Conservation (phyloP, 2,797 vertebrate species). For the Artibeus jamaicensis region DNA sequence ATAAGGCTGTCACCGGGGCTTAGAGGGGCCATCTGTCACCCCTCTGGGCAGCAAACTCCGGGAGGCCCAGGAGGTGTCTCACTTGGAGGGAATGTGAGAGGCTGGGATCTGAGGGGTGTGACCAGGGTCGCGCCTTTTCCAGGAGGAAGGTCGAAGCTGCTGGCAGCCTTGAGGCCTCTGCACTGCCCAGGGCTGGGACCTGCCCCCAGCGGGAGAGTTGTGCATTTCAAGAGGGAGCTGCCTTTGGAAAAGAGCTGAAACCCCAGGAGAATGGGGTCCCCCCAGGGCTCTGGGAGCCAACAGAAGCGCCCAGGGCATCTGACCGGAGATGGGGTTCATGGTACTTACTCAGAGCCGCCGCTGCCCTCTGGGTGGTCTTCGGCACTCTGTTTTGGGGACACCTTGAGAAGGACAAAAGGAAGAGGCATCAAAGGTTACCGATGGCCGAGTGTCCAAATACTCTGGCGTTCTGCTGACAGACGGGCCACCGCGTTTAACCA, state of each 20-base stretch:
- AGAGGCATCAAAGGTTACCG: neutral
- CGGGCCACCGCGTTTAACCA: neutral
- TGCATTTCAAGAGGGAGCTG: neutral
- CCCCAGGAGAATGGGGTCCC: fast-evolving
- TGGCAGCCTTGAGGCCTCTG: neutral
- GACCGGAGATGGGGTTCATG: fast-evolving
- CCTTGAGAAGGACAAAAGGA: conserved; percentile 71
- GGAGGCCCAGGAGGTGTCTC: neutral
- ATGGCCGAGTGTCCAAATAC: fast-evolving
- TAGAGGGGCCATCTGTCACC: too few species aligned
- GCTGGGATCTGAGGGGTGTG: neutral
- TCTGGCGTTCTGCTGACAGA: neutral
- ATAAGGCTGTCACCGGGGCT: neutral
- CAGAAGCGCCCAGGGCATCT: neutral
- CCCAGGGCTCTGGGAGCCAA: neutral
- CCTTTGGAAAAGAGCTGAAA: neutral
- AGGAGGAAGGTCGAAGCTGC: neutral
- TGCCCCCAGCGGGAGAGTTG: neutral
- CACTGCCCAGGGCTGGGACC: neutral
- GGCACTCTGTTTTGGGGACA: neutral
- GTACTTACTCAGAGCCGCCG: conserved; percentile 78
- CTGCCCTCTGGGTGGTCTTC: conserved; percentile 41
- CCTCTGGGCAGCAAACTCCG: neutral
- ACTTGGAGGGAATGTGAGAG: neutral
- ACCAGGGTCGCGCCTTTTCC: neutral